A percentile compares a stretch with the other conserved stretches of the same genome.
Conservation (phyloP, 2,888 invertebrate genomes). For the Drepana falcataria region DNA sequence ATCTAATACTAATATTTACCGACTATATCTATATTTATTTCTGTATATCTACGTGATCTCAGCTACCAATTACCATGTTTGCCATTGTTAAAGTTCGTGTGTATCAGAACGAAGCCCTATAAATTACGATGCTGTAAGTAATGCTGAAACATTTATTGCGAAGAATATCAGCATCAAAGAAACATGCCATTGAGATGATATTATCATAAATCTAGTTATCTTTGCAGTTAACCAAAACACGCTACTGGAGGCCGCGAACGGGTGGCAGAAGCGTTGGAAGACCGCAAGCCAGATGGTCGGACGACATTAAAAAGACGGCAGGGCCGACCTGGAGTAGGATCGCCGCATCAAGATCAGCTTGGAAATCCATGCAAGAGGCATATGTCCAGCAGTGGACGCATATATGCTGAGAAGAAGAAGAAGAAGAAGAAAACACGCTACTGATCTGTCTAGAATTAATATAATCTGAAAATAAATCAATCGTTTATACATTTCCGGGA, state of each 20-base stretch:
- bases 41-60: neutral
- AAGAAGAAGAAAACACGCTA: neutral
- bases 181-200: constrained; percentile 27
- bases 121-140: constrained; percentile 53
- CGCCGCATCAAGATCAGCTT: too few species aligned
- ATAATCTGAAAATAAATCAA: neutral
- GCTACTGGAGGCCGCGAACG: neutral
- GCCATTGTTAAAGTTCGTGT: constrained; percentile 18
- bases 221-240: constrained; percentile 7
- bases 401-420: too few species aligned
- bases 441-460: neutral
- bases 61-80: constrained; percentile 2
- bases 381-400: too few species aligned
- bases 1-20: too few species aligned
- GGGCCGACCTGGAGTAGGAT: too few species aligned
- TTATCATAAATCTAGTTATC: constrained; percentile 43
- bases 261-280: too few species aligned
- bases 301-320: too few species aligned
- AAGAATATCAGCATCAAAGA: constrained; percentile 69
- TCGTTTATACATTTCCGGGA: neutral
- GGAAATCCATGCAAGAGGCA: too few species aligned
- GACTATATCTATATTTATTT: too few species aligned
- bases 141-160: constrained; percentile 59
- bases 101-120: constrained; percentile 50
- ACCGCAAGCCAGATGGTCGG: too few species aligned